Evolutionary conservation across 2,797 vertebrate genomes (phyloP), one percentile per base, ranked within the genome.

Genomic region (Taenioides sp.): DNA sequence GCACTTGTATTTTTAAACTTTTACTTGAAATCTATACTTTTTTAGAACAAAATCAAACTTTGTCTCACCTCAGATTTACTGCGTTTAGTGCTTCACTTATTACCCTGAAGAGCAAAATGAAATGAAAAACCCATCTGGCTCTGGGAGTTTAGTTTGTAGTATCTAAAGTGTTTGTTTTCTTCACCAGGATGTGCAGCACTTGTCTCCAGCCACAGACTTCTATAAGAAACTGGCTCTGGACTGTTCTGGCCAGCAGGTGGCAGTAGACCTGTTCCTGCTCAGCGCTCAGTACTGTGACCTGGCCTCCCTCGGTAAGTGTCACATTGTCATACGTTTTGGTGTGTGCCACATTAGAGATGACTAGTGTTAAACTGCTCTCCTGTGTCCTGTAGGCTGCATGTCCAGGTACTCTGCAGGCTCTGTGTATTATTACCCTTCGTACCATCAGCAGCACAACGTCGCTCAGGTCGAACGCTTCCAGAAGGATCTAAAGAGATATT

Each of bases 151-250:
- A 37, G 7, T 23, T 12, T 23, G 3, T 22, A 22, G 7, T 27
- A 59, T 59, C 55, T 97, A 98, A 94, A 95, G 95, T 71, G 10
- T 84, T 76, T 75, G 18, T 11, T 50, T 49, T 57, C 54, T 57
- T 23, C 22, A 23, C 28, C 58, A 99, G 98, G 97, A 99, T 60
- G 93, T 98, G 84, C 96, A 96, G 80, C 93, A 95, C 81, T 92
- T 99, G 75, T 96, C 95, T 20, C 98, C 98, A 63, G 97, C 96
- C 0, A 99, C 96, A 73, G 98, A 99, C 83, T 99, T 99, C 88
- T 99, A 98, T 86, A 99, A 99, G 92, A 98, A 98, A 85, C 87
- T 99, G 88, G 98, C 98, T 40, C 94, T 99, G 90, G 98, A 99
- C 89, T 99, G 97, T 88, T 99, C 98, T 1, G 97, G 97, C 37